A percentile compares a stretch with the other conserved stretches of the same genome.
These are phyloP conservation scores for Pemphredon lugubris DNA, from an alignment of 2,888 invertebrate genomes.

Conservation along the genomic window DNA sequence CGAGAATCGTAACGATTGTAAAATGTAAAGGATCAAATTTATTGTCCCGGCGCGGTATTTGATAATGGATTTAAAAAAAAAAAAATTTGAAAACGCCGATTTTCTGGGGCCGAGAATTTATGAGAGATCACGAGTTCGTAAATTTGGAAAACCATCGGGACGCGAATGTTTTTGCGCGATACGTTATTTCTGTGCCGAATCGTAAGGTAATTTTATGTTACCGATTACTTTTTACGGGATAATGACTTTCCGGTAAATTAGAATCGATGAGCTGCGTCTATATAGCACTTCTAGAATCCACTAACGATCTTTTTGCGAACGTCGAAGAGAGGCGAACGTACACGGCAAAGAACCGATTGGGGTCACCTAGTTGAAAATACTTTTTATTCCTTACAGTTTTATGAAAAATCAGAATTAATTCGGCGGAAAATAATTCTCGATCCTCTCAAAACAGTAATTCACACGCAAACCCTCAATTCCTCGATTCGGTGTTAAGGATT, in stretches of 20 bases:
- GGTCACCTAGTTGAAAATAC: constrained; percentile 37
- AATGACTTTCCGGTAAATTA: constrained; percentile 69
- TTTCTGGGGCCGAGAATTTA: too few species aligned
- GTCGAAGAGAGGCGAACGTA: constrained; percentile 37
- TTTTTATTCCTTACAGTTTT: constrained; percentile 20
- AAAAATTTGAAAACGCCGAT: too few species aligned
- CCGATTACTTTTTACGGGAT: constrained; percentile 52
- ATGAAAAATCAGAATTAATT: constrained; percentile 31
- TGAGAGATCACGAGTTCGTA: too few species aligned
- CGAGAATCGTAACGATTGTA: too few species aligned
- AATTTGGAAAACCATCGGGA: background rate
- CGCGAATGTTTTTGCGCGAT: background rate
- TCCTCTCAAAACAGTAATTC: background rate
- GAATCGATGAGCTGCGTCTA: constrained; percentile 63
- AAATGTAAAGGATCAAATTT: too few species aligned
- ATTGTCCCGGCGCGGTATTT: too few species aligned
- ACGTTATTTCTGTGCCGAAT: background rate
- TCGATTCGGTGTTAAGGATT: too few species aligned
- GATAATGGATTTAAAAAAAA: too few species aligned
- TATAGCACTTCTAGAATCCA: constrained; percentile 58
- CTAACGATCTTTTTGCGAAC: constrained; percentile 65
- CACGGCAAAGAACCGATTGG: constrained; percentile 40
- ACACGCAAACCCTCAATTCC: too few species aligned
- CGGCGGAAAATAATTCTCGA: constrained; percentile 6
- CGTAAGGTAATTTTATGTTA: constrained; percentile 11